These are phyloP conservation scores for Notolabrus celidotus DNA, from an alignment of 2,797 vertebrate species.

Conservation along the genomic window DNA sequence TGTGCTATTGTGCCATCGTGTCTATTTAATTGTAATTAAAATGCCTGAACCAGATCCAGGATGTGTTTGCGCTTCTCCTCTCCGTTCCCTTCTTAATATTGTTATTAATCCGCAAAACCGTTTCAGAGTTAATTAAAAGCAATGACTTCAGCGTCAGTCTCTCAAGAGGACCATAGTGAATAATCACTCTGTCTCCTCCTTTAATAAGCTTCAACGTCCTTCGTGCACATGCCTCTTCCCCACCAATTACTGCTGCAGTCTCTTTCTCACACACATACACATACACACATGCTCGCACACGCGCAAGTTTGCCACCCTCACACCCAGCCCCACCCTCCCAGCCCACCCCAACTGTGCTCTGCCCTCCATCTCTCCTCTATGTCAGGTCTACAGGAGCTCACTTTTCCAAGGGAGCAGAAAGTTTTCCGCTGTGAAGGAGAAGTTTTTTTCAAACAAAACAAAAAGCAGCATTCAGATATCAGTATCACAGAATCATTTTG, in stretches of 20 bases:
- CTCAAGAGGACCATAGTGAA: slow-evolving; percentile 84
- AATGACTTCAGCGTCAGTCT: slow-evolving; percentile 84
- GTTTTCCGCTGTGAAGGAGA: slow-evolving; percentile 51
- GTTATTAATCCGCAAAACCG: slow-evolving; percentile 88
- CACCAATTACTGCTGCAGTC: slow-evolving; percentile 78
- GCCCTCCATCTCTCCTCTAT: slow-evolving; percentile 81
- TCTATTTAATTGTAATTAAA: slow-evolving; percentile 86
- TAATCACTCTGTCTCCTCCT: slow-evolving; percentile 86
- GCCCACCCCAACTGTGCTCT: slow-evolving; percentile 72
- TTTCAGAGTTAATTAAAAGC: slow-evolving; percentile 89
- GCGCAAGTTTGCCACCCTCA: neutral
- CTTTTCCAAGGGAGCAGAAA: slow-evolving; percentile 45
- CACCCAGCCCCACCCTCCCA: slow-evolving; percentile 14
- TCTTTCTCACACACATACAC: slow-evolving; percentile 55
- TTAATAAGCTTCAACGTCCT: slow-evolving; percentile 85
- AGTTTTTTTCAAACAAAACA: slow-evolving; percentile 20
- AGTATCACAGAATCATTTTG: slow-evolving; percentile 43
- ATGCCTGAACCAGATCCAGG: slow-evolving; percentile 84
- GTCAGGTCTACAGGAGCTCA: slow-evolving; percentile 43
- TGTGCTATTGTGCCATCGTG: slow-evolving; percentile 70
- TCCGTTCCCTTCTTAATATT: slow-evolving; percentile 85
- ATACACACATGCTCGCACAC: slow-evolving; percentile 27
- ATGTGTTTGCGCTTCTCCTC: slow-evolving; percentile 80
- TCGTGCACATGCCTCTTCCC: slow-evolving; percentile 80
- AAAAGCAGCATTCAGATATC: slow-evolving; percentile 1